Evolutionary conservation across 1,140 invertebrate species (phyloP), one percentile per base, ranked within the genome.

Genomic region (Sinonovacula constricta): DNA sequence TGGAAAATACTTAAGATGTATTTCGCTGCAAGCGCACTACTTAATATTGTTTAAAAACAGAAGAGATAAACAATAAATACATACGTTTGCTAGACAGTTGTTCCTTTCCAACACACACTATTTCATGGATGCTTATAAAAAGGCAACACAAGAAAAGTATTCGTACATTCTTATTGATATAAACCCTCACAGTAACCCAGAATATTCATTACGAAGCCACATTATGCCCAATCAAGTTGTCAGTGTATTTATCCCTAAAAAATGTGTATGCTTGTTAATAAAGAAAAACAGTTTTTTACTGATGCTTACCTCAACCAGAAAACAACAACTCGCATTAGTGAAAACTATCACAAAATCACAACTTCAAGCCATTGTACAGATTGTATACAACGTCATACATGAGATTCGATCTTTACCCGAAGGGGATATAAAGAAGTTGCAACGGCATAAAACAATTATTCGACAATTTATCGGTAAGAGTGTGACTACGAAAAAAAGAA

Each of bases 1-100:
- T 30, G 66, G 71, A 30, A 75, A 76, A 56, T 36, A 69, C 0
- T 75, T 80, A 26, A 65, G 71, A 2, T 70, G 71, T 14, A n/a
- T n/a, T n/a, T n/a, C n/a, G n/a, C n/a, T n/a, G n/a, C n/a, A n/a
- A n/a, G n/a, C n/a, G n/a, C n/a, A n/a, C n/a, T n/a, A n/a, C n/a
- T n/a, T n/a, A n/a, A n/a, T n/a, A n/a, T n/a, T n/a, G n/a, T n/a
- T n/a, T n/a, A n/a, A n/a, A n/a, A n/a, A n/a, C n/a, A n/a, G n/a
- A n/a, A n/a, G n/a, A n/a, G n/a, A n/a, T n/a, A n/a, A n/a, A n/a
- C n/a, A n/a, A n/a, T n/a, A n/a, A n/a, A n/a, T n/a, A n/a, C n/a
- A n/a, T n/a, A n/a, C n/a, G n/a, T n/a, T n/a, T n/a, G n/a, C n/a
- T n/a, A n/a, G n/a, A n/a, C n/a, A n/a, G n/a, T n/a, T n/a, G n/a